These are phyloP conservation scores for Parotocinclus haroldoi DNA, from an alignment of 2,797 vertebrate genomes.

Conservation along the genomic window DNA sequence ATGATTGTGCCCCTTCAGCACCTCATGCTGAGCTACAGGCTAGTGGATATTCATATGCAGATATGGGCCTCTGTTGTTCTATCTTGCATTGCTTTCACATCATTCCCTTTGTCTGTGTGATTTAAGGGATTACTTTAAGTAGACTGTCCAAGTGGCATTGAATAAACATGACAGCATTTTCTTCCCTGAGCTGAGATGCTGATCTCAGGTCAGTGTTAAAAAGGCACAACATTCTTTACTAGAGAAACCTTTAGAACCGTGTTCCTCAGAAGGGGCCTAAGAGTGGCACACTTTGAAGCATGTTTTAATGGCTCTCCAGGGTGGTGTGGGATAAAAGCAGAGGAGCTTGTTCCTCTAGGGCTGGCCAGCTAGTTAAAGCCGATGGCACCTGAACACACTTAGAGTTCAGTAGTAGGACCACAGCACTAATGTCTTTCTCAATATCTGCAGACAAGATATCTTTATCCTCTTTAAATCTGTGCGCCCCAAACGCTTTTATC, in stretches of 20 bases:
- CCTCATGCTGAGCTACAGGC: conserved; percentile 37
- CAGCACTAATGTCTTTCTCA: conserved; percentile 9
- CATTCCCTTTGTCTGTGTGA: conserved; percentile 53
- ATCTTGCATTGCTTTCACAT: conserved; percentile 50
- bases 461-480: conserved; percentile 4
- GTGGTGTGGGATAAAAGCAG: conserved; percentile 57
- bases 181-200: conserved; percentile 32
- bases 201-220: conserved; percentile 39
- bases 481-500: background rate
- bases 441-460: conserved; percentile 20
- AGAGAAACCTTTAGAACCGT: conserved; percentile 24
- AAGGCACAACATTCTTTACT: conserved; percentile 27
- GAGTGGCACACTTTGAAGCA: conserved; percentile 59
- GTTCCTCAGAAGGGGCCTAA: conserved; percentile 40
- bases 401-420: conserved; percentile 30
- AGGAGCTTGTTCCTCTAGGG: conserved; percentile 51
- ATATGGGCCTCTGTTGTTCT: conserved; percentile 54
- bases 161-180: conserved; percentile 57
- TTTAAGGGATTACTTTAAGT: conserved; percentile 56
- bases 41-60: conserved; percentile 42
- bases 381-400: conserved; percentile 58
- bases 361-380: conserved; percentile 54
- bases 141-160: conserved; percentile 57
- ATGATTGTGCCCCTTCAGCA: conserved; percentile 30
- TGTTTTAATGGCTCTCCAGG: conserved; percentile 56